phyloP scores from a whole-genome alignment of 2,888 invertebrate species.

The Kryphioiulus occultus region DNA sequence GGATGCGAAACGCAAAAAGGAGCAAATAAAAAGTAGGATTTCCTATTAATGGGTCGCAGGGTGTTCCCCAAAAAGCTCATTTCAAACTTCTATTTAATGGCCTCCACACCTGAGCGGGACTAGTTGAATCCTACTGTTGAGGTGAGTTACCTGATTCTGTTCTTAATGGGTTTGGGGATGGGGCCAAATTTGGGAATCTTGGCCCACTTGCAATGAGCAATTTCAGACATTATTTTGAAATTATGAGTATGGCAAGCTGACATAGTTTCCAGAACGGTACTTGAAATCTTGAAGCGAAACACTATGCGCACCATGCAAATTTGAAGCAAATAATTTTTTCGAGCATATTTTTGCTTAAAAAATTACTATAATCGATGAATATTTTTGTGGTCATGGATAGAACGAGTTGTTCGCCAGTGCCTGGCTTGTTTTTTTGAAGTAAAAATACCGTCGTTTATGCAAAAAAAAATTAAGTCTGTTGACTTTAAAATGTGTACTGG shows the following conservation, averaged over 20 bases:
- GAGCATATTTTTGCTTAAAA: too few species aligned
- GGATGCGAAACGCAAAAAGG: neutral
- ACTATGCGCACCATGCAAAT: too few species aligned
- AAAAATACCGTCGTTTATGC: too few species aligned
- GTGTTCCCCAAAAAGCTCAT: neutral
- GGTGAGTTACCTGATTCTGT: slow-evolving; percentile 11
- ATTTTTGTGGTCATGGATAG: too few species aligned
- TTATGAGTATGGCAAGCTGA: neutral
- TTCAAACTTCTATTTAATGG: neutral
- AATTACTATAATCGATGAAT: too few species aligned
- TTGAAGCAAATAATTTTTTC: too few species aligned
- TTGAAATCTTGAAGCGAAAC: too few species aligned
- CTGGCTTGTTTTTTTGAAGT: too few species aligned
- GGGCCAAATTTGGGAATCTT: neutral
- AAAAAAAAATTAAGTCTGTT: too few species aligned
- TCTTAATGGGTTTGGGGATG: neutral
- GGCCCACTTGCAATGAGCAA: neutral
- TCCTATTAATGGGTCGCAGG: slow-evolving; percentile 35
- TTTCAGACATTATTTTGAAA: neutral
- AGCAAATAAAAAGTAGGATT: slow-evolving; percentile 7
- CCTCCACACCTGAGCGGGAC: neutral
- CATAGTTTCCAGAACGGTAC: neutral
- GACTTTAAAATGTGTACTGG: too few species aligned
- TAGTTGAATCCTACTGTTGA: neutral
- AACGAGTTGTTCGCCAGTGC: too few species aligned